These are phyloP conservation scores for Aplodontia rufa DNA, from an alignment of 2,113 vertebrate species.

Conservation along the genomic window DNA sequence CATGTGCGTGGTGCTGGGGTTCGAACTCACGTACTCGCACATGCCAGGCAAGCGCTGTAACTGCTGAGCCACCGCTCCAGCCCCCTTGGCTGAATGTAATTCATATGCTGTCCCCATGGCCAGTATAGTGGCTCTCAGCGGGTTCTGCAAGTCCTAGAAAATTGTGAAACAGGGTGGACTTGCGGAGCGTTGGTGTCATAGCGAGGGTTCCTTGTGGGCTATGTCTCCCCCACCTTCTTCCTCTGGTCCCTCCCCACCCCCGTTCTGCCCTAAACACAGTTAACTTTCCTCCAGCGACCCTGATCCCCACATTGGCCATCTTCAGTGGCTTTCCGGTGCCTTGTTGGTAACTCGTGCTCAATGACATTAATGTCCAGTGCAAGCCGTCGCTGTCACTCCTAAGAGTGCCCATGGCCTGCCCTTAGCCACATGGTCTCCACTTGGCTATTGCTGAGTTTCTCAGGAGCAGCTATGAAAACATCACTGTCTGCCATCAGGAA, in stretches of 20 bases:
- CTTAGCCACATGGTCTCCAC: background rate
- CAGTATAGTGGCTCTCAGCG: background rate
- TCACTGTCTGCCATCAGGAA: background rate
- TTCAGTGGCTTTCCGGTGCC: background rate
- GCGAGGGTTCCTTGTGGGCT: background rate
- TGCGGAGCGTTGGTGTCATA: background rate
- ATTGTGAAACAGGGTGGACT: background rate
- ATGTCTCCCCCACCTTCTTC: background rate
- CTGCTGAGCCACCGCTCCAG: too few species aligned
- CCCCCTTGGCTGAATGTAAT: background rate
- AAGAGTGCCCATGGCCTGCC: background rate
- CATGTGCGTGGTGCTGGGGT: too few species aligned
- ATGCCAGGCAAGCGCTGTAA: too few species aligned
- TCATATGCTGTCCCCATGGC: accelerated
- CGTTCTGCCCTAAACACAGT: accelerated
- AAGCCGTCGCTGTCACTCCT: too few species aligned
- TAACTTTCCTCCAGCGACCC: background rate
- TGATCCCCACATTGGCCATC: too few species aligned
- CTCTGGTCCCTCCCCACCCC: too few species aligned
- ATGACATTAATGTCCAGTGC: background rate
- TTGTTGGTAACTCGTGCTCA: background rate
- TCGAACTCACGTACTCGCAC: too few species aligned
- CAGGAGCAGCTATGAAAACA: background rate
- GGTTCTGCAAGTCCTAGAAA: background rate
- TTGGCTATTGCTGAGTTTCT: background rate